Base-by-base conservation (phyloP, 2,113 vertebrate species). In the Coregonus clupeaformis region DNA sequence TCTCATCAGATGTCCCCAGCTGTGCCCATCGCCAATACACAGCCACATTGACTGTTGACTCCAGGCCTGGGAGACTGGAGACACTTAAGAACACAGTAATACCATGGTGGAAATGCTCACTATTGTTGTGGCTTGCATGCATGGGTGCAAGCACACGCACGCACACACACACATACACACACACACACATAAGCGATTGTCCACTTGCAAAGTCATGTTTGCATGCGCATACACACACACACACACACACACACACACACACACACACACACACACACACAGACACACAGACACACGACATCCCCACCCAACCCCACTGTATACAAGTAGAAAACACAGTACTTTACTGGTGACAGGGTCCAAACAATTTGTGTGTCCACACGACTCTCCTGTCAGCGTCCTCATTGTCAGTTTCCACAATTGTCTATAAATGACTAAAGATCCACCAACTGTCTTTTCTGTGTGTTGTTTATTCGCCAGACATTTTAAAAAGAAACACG, bases 311-410 rank as follows among this genome's bases (percentile, higher is more conserved):
- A 1, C 70, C 75, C 75, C 55, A 7, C 55, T 59, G 14, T 59
- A 72, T 16, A 27, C 20, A 22, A 62, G 22, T 25, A n/a, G n/a
- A 62, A 83, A 76, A 68, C n/a, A n/a, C 73, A 80, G 77, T 87
- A 89, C 87, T 89, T 90, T 90, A 87, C 87, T 87, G 84, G 84
- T 89, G 90, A 90, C 86, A 89, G 87, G 85, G 87, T 86, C 79
- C 83, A 83, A 86, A 90, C 86, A 90, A 89, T 89, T 82, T 90
- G 87, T 90, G 85, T 85, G 85, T 60, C n/a, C 85, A 82, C 88
- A 88, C 87, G 86, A 90, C 85, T 80, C 27, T 45, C 36, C 84
- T 86, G 90, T 90, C 91, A 91, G 89, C 84, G 71, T 78, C 79
- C 67, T 79, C 80, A 89, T 89, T 92, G 90, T 91, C 86, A 80